phyloP scores from a whole-genome alignment of 2,888 invertebrate genomes.

The Encarsia formosa region DNA sequence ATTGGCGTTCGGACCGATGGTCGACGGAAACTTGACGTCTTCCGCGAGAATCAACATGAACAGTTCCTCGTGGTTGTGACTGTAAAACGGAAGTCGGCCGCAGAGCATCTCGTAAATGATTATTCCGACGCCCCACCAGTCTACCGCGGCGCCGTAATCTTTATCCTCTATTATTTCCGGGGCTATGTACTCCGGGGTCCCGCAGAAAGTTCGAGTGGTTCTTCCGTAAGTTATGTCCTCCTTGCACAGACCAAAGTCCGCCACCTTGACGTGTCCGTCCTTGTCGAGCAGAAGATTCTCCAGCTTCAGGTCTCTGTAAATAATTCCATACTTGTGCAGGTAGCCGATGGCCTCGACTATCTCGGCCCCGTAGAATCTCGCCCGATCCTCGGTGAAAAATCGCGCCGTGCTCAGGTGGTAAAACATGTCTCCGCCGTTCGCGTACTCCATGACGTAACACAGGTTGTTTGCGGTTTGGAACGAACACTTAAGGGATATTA shows the following conservation, averaged over 20 bases:
- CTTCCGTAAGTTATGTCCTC: conserved; percentile 94
- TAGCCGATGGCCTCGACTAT: conserved; percentile 93
- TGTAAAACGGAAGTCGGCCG: conserved; percentile 97
- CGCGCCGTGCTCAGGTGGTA: conserved; percentile 94
- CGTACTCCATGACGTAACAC: conserved; percentile 99
- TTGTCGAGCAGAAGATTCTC: conserved; percentile 97
- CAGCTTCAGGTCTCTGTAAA: conserved; percentile 97
- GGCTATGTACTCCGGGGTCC: conserved; percentile 94
- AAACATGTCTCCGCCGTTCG: conserved; percentile 97
- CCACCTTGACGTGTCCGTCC: conserved; percentile 99
- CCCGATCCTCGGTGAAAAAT: conserved; percentile 88
- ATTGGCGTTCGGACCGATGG: conserved; percentile 82
- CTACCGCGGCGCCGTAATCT: conserved; percentile 92
- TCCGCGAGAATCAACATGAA: conserved; percentile 94
- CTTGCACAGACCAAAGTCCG: conserved; percentile 98
- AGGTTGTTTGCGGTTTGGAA: conserved; percentile 98
- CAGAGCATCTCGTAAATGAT: conserved; percentile 99
- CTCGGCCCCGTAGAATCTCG: conserved; percentile 97
- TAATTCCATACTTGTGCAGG: conserved; percentile 88
- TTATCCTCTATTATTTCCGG: conserved; percentile 95
- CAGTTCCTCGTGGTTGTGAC: conserved; percentile 92
- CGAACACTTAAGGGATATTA: conserved; percentile 98
- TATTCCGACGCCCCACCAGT: conserved; percentile 98
- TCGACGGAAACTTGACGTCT: conserved; percentile 90
- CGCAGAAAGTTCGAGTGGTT: conserved; percentile 95